Evolutionary conservation across 2,797 vertebrate genomes (phyloP), one percentile per base, ranked within the genome.

Genomic region (Tinamus major): DNA sequence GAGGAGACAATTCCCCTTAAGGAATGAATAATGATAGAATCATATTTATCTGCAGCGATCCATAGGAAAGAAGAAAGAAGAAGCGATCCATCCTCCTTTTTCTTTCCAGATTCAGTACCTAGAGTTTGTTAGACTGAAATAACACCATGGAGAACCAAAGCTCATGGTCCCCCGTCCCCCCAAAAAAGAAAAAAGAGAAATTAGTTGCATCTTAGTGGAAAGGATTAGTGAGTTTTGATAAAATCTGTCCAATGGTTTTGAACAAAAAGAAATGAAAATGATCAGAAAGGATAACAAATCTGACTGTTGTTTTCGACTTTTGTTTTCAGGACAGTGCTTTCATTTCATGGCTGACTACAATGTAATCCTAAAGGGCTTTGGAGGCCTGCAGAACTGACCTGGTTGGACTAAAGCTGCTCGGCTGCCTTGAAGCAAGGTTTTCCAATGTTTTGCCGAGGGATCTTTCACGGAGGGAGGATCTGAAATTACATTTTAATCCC

Each of bases 361-460:
- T 27, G 27, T 19, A 18, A 15, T 53, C 44, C 62, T 37, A 29
- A 19, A 67, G 31, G 48, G 48, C 31, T 85, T 82, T 75, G 39
- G 79, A 67, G 10, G 42, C 27, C 23, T 53, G 21, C 37, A 44
- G 58, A 53, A 59, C 55, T 17, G 37, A 44, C 46, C 27, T 3
- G 3, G 63, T 44, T 67, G 77, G 55, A 65, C 51, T 69, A 65
- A 82, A 78, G 41, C 35, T 80, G 3, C 26, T 53, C 11, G 49
- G 48, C 58, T 23, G 37, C 68, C 63, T 85, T 79, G 53, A 83
- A 86, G 33, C 29, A 72, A 61, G 35, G 56, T 80, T 86, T 68
- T 29, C n/a, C 63, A 55, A 59, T 29, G 10, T 56, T 78, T 65
- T 77, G 21, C 31, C 33, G 49, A 20, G 65, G 0, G 35, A 69